Percentiles rank a stretch among this genome's conserved stretches.
phyloP scores from a whole-genome alignment of 1,140 invertebrate species.

The Whitmania pigra region DNA sequence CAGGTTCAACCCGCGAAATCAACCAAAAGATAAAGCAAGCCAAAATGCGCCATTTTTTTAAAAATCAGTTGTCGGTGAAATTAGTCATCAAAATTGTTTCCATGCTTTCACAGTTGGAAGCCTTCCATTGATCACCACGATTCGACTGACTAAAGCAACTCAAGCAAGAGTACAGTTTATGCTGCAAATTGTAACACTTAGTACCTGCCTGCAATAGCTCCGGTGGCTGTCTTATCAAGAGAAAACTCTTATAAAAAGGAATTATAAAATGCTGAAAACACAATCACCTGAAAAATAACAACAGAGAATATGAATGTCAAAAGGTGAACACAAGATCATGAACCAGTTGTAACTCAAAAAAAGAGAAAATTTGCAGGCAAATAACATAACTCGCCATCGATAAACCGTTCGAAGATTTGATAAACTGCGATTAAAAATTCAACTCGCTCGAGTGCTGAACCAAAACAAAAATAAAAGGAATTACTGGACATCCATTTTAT shows the following conservation, averaged over 20 bases:
- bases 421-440: too few species aligned
- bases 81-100: too few species aligned
- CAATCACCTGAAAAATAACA: neutral
- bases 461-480: too few species aligned
- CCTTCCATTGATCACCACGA: too few species aligned
- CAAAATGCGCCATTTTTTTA: too few species aligned
- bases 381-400: neutral
- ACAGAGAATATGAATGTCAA: slow-evolving; percentile 2
- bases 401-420: too few species aligned
- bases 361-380: neutral
- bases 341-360: neutral
- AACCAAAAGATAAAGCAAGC: too few species aligned
- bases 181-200: neutral
- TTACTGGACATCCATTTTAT: too few species aligned
- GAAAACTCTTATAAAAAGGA: neutral
- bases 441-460: too few species aligned
- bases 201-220: neutral
- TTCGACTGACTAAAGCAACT: neutral
- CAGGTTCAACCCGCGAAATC: too few species aligned
- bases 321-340: neutral
- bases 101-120: too few species aligned
- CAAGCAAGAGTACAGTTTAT: neutral
- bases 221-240: neutral
- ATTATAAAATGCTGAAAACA: neutral
- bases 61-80: too few species aligned